These are phyloP conservation scores for Pollachius pollachius DNA, from an alignment of 2,113 vertebrate genomes.

Conservation along the genomic window DNA sequence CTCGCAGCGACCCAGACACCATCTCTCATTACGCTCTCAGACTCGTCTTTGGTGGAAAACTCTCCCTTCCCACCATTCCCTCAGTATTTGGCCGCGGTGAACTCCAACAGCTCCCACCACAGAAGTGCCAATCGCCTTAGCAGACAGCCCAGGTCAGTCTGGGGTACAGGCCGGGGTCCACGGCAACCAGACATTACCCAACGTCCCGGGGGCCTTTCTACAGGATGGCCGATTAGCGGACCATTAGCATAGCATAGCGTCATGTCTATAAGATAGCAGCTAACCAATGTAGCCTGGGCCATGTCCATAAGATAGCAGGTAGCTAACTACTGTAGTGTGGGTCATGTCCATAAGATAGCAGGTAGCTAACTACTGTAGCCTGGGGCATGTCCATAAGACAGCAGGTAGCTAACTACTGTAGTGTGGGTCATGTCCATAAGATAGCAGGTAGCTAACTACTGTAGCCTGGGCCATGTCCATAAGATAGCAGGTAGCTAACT, in stretches of 20 bases:
- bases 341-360: too few species aligned
- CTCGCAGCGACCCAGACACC: constrained; percentile 7
- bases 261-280: too few species aligned
- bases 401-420: too few species aligned
- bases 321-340: too few species aligned
- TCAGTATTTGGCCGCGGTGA: constrained; percentile 31
- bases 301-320: too few species aligned
- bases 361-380: too few species aligned
- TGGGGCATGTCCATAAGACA: too few species aligned
- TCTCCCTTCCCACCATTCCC: constrained; percentile 25
- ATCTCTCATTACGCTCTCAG: constrained; percentile 36
- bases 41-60: constrained; percentile 51
- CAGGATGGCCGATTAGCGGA: constrained; percentile 34
- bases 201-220: constrained; percentile 45
- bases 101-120: constrained; percentile 39
- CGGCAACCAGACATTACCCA: constrained; percentile 69
- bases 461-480: too few species aligned
- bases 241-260: neutral
- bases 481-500: too few species aligned
- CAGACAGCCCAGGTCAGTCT: constrained; percentile 33
- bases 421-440: too few species aligned
- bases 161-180: constrained; percentile 23
- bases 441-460: too few species aligned
- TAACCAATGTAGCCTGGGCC: too few species aligned
- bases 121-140: constrained; percentile 46